These are phyloP conservation scores for Gymnoscelis rufifasciata DNA, from an alignment of 2,888 invertebrate genomes.

Conservation along the genomic window DNA sequence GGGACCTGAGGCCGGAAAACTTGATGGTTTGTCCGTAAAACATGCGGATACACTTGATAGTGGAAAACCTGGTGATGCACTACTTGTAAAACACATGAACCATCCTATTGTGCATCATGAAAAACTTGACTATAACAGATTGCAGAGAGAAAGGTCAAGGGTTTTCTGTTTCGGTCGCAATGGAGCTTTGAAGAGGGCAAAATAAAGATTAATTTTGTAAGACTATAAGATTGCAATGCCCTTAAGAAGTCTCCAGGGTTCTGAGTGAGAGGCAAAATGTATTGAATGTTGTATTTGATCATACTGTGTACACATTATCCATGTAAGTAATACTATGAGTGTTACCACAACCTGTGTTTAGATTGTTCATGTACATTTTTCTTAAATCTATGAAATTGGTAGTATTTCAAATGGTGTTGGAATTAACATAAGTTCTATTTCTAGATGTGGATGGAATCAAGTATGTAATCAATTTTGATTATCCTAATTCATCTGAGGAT, in stretches of 20 bases:
- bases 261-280: conserved; percentile 73
- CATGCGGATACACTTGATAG: conserved; percentile 74
- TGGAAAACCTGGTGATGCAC: conserved; percentile 79
- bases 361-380: conserved; percentile 22
- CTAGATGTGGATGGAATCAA: conserved; percentile 97
- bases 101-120: conserved; percentile 68
- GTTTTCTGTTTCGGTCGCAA: conserved; percentile 77
- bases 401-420: too few species aligned
- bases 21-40: conserved; percentile 75
- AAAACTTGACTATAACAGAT: conserved; percentile 76
- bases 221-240: conserved; percentile 44
- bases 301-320: conserved; percentile 66
- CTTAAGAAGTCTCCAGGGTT: conserved; percentile 74
- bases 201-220: conserved; percentile 12
- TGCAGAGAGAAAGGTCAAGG: conserved; percentile 72
- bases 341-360: conserved; percentile 52
- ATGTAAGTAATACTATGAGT: conserved; percentile 73
- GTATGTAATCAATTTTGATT: conserved; percentile 97
- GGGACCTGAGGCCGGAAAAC: conserved; percentile 78
- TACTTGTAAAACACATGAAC: conserved; percentile 39
- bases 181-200: conserved; percentile 72
- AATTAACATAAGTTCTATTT: conserved; percentile 34
- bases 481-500: conserved; percentile 96
- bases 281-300: conserved; percentile 55
- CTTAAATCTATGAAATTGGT: too few species aligned